Percentiles rank a stretch among this genome's conserved stretches.
Conservation (phyloP, 2,888 invertebrate species). For the Lasioglossum villosulum region DNA sequence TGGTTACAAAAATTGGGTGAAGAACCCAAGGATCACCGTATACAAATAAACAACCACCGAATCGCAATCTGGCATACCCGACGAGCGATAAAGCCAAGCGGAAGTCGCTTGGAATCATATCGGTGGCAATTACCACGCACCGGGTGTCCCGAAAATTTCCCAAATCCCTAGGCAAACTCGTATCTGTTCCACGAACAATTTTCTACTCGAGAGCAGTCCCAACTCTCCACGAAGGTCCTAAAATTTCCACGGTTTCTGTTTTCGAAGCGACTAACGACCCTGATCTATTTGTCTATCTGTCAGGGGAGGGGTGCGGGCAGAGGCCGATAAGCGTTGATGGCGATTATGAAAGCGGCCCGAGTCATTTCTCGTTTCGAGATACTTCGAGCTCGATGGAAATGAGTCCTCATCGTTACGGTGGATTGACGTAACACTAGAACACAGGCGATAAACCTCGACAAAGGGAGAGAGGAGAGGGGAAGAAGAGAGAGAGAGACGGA, state of each 20-base stretch:
- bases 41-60: neutral
- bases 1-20: neutral
- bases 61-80: neutral
- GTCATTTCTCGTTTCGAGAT: constrained; percentile 10
- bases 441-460: neutral
- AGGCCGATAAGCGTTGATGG: neutral
- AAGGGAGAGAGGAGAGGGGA: neutral
- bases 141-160: neutral
- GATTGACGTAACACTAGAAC: neutral
- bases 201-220: too few relatives aligned
- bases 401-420: neutral
- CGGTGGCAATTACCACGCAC: neutral
- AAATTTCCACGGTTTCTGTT: constrained; percentile 10
- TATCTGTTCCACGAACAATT: neutral
- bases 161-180: neutral
- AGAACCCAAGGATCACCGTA: neutral
- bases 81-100: neutral
- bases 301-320: neutral
- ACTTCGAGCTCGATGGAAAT: neutral
- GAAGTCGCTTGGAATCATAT: neutral
- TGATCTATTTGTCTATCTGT: constrained; percentile 15
- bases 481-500: neutral
- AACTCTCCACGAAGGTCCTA: neutral
- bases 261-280: neutral
- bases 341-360: constrained; percentile 2